A percentile compares a stretch with the other conserved stretches of the same genome.
Evolutionary conservation across 2,113 vertebrate genomes (phyloP).

Genomic region (Brachionichthys hirsutus): DNA sequence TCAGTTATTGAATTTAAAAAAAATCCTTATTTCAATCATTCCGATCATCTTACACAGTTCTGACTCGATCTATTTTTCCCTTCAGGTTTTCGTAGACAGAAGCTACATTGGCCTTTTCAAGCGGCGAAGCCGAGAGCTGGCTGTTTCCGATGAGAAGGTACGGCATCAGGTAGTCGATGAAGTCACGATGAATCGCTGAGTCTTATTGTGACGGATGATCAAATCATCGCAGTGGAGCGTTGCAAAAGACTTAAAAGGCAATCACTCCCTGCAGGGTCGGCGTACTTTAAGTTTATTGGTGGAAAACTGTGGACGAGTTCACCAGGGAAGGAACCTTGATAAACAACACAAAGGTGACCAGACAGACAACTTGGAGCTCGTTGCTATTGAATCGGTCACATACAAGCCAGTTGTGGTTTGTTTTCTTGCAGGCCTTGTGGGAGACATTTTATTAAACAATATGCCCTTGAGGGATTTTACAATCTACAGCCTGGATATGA

Average conservation of each 20-base stretch:
- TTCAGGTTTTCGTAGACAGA: slow-evolving; percentile 89
- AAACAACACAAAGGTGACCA: slow-evolving; percentile 89
- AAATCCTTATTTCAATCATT: too few species aligned
- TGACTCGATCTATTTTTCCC: background rate
- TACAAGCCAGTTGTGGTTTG: slow-evolving; percentile 26
- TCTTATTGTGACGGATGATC: slow-evolving; percentile 2
- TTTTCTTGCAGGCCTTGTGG: slow-evolving; percentile 75
- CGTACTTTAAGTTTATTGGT: slow-evolving; percentile 86
- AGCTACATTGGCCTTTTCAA: slow-evolving; percentile 87
- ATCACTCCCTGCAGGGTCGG: slow-evolving; percentile 74
- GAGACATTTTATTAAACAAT: slow-evolving; percentile 78
- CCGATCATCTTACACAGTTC: too few species aligned
- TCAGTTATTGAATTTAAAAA: too few species aligned
- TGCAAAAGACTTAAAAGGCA: slow-evolving; percentile 7
- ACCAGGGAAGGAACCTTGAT: slow-evolving; percentile 82
- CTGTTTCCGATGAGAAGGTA: slow-evolving; percentile 86
- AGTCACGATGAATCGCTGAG: background rate
- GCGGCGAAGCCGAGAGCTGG: slow-evolving; percentile 76
- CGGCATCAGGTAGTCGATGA: slow-evolving; percentile 4
- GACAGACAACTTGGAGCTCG: slow-evolving; percentile 19
- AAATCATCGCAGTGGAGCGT: background rate
- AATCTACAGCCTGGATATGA: slow-evolving; percentile 81
- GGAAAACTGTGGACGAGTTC: slow-evolving; percentile 90
- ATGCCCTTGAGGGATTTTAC: slow-evolving; percentile 73
- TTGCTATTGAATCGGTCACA: slow-evolving; percentile 37